Conservation (phyloP, 2,797 vertebrate genomes). For the Gobionotothen gibberifrons region DNA sequence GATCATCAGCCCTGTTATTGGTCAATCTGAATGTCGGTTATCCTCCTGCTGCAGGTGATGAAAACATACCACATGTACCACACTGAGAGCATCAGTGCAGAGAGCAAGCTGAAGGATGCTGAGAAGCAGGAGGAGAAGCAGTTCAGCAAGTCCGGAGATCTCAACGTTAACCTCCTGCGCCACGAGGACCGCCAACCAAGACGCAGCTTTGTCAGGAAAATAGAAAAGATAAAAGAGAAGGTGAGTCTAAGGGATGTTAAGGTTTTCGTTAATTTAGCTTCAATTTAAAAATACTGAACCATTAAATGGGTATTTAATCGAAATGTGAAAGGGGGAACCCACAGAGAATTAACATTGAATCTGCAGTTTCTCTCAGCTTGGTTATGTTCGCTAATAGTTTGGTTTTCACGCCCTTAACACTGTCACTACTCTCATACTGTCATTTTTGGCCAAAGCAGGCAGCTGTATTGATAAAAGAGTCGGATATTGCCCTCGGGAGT, state of each 20-base stretch:
- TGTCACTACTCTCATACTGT: background rate
- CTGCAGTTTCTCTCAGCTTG: no score
- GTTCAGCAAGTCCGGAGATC: slow-evolving; percentile 94
- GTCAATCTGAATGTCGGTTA: background rate
- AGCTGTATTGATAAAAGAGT: background rate
- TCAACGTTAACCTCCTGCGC: slow-evolving; percentile 94
- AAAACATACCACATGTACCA: slow-evolving; percentile 99
- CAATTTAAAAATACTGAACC: slow-evolving; percentile 8
- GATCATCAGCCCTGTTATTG: background rate
- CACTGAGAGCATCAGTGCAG: slow-evolving; percentile 95
- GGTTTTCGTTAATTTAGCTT: slow-evolving; percentile 2
- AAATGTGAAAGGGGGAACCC: no score
- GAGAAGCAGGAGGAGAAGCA: slow-evolving; percentile 99
- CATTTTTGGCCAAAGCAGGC: background rate
- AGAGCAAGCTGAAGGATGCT: slow-evolving; percentile 98
- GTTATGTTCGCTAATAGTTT: no score
- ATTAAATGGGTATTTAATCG: slow-evolving; percentile 15
- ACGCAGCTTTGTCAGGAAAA: slow-evolving; percentile 92
- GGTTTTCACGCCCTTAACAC: no score
- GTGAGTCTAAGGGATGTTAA: slow-evolving; percentile 54
- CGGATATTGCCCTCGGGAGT: background rate
- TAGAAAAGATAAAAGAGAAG: slow-evolving; percentile 98
- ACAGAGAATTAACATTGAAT: no score
- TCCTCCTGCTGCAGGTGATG: slow-evolving; percentile 90
- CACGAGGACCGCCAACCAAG: slow-evolving; percentile 93